These are phyloP conservation scores for Stenotaenia linearis DNA, from an alignment of 2,888 invertebrate genomes.

Conservation along the genomic window DNA sequence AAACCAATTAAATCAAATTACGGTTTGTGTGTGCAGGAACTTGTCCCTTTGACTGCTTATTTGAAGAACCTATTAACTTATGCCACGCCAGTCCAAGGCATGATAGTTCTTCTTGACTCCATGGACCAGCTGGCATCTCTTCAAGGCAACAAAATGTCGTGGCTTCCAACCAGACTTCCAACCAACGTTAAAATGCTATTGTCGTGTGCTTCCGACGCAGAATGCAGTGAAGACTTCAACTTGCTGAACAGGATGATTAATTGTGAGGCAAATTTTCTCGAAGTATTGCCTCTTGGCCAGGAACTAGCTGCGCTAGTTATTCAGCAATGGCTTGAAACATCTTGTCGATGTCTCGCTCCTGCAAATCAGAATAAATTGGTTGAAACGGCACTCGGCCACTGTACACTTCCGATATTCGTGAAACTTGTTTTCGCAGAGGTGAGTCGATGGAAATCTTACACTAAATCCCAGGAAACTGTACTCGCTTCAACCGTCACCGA, in stretches of 20 bases:
- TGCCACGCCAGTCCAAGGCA: constrained; percentile 73
- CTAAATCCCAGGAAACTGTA: constrained; percentile 85
- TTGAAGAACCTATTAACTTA: constrained; percentile 87
- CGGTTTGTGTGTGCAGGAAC: too few species aligned
- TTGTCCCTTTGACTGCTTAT: constrained; percentile 90
- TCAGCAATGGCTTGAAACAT: constrained; percentile 80
- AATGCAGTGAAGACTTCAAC: constrained; percentile 80
- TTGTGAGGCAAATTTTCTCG: constrained; percentile 78
- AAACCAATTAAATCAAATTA: too few species aligned
- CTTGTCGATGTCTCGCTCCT: constrained; percentile 78
- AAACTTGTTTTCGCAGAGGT: constrained; percentile 97
- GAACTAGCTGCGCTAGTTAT: constrained; percentile 90
- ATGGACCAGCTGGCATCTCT: constrained; percentile 94
- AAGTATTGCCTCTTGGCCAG: constrained; percentile 74
- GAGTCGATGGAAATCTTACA: constrained; percentile 94
- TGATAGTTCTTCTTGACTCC: constrained; percentile 88
- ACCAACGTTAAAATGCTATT: constrained; percentile 69
- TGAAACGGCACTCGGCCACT: constrained; percentile 79
- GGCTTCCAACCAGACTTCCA: constrained; percentile 89
- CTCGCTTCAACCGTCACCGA: constrained; percentile 93
- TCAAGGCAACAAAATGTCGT: constrained; percentile 90
- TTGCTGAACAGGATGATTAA: constrained; percentile 81
- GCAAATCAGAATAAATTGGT: constrained; percentile 93
- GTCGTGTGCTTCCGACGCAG: constrained; percentile 57
- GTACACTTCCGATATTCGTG: constrained; percentile 92